phyloP scores from a whole-genome alignment of 2,888 invertebrate genomes.

The Macaria notata region DNA sequence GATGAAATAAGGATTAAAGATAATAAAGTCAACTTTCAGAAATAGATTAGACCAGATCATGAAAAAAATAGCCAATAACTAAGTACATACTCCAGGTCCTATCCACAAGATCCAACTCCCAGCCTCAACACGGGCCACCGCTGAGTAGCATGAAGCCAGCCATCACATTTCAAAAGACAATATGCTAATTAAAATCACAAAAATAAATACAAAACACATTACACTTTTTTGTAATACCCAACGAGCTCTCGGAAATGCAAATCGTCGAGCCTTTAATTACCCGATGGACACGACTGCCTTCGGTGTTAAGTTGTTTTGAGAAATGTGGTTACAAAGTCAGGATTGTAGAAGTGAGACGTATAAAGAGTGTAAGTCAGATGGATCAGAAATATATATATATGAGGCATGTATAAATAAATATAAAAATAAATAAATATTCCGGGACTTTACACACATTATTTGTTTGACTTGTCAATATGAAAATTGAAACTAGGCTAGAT shows the following conservation, averaged over 20 bases:
- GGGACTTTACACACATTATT: no score
- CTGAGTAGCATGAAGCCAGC: slow-evolving; percentile 73
- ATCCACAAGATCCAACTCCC: slow-evolving; percentile 57
- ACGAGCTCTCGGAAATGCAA: slow-evolving; percentile 79
- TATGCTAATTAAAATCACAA: slow-evolving; percentile 77
- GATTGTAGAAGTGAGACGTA: no score
- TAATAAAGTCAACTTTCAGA: no score
- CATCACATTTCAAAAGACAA: slow-evolving; percentile 81
- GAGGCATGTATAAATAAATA: no score
- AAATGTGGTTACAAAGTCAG: slow-evolving; percentile 14
- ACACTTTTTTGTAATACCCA: slow-evolving; percentile 59
- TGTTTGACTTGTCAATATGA: no score
- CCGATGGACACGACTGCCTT: slow-evolving; percentile 72
- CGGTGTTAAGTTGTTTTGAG: slow-evolving; percentile 76
- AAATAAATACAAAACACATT: slow-evolving; percentile 14
- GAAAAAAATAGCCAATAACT: no score
- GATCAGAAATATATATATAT: no score
- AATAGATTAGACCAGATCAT: no score
- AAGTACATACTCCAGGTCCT: slow-evolving; percentile 31
- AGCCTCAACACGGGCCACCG: slow-evolving; percentile 67
- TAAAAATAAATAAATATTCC: no score
- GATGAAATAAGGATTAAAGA: no score
- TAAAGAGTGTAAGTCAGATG: no score
- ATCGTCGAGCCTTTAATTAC: slow-evolving; percentile 78
- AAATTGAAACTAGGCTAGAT: no score